Conservation (phyloP, 2,888 invertebrate species). For the Acanthopleura granulata region DNA sequence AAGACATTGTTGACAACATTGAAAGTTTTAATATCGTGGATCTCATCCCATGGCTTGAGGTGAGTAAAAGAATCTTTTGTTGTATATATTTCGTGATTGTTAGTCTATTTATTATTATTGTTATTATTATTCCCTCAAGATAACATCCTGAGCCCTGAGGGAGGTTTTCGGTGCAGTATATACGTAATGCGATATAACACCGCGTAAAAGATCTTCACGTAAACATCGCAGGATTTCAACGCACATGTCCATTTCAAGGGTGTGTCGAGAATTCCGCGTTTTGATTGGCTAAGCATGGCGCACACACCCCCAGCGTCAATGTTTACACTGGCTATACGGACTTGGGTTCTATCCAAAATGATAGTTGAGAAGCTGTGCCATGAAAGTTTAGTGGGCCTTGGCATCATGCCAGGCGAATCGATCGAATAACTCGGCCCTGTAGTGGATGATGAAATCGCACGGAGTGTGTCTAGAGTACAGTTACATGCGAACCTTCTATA, state of each 20-base stretch:
- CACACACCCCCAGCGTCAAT: slow-evolving; percentile 12
- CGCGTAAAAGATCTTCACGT: background rate
- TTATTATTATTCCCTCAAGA: no score
- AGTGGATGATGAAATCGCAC: slow-evolving; percentile 13
- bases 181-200: background rate
- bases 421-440: background rate
- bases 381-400: background rate
- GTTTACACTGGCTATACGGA: background rate
- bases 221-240: background rate
- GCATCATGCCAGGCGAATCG: slow-evolving; percentile 7
- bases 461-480: background rate
- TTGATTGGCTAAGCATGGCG: background rate
- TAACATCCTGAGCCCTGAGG: no score
- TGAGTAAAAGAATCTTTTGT: slow-evolving; percentile 17
- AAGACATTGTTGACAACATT: slow-evolving; percentile 38
- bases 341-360: background rate
- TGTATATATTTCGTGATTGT: background rate
- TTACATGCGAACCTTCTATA: no score
- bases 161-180: no score
- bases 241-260: slow-evolving; percentile 12
- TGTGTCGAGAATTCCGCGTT: background rate
- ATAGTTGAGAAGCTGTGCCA: background rate
- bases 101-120: background rate
- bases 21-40: slow-evolving; percentile 38
- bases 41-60: slow-evolving; percentile 37